These are phyloP conservation scores for Noctua janthe DNA, from an alignment of 2,888 invertebrate genomes.

Conservation along the genomic window DNA sequence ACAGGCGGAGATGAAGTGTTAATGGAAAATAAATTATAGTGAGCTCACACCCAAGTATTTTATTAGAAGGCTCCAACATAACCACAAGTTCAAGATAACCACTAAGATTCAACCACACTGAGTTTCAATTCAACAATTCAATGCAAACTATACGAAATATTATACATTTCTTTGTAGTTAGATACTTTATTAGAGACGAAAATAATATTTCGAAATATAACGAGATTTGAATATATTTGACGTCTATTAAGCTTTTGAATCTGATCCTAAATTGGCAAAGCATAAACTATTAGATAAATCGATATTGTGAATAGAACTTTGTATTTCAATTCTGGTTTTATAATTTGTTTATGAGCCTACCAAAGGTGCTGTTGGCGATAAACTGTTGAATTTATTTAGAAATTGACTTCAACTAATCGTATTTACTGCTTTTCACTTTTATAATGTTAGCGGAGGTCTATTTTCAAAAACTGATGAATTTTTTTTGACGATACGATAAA, in stretches of 20 bases:
- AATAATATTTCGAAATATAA: constrained; percentile 20
- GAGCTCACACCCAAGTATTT: constrained; percentile 70
- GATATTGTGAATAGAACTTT: constrained; percentile 44
- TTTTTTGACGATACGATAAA: neutral
- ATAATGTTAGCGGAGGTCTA: neutral
- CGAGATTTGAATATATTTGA: constrained; percentile 35
- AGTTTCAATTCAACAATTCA: constrained; percentile 1
- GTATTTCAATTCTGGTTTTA: constrained; percentile 47
- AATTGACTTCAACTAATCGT: neutral
- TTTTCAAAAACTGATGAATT: neutral
- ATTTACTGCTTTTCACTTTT: constrained; percentile 11
- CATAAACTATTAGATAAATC: constrained; percentile 40
- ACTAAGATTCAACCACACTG: constrained; percentile 18
- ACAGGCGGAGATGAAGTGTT: constrained; percentile 54
- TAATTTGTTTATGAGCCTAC: constrained; percentile 44
- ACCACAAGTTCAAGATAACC: constrained; percentile 17
- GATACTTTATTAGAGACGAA: constrained; percentile 17
- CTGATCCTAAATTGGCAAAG: constrained; percentile 35
- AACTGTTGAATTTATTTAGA: constrained; percentile 27
- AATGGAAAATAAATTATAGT: constrained; percentile 76
- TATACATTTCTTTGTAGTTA: neutral
- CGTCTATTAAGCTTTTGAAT: constrained; percentile 36
- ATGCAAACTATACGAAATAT: constrained; percentile 19
- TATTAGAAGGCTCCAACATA: constrained; percentile 62
- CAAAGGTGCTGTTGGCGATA: constrained; percentile 19